Conservation (phyloP, 2,113 vertebrate species). For the Pholis gunnellus region DNA sequence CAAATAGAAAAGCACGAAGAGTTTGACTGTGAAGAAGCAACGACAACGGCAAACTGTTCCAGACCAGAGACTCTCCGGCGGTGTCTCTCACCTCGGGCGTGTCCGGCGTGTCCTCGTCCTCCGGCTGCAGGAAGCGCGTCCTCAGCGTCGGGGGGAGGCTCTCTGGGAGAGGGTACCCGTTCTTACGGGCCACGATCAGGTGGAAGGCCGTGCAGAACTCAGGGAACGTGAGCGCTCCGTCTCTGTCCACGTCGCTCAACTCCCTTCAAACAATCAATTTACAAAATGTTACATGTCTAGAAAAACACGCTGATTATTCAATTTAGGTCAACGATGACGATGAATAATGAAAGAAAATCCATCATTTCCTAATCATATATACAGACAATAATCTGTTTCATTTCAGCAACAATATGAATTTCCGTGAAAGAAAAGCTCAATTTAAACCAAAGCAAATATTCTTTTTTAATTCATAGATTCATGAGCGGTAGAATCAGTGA, state of each 20-base stretch:
- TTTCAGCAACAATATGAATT: not conserved
- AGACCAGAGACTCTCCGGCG: no score
- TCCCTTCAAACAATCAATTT: slow-evolving; percentile 83
- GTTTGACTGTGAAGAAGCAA: not conserved
- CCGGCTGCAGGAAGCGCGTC: slow-evolving; percentile 79
- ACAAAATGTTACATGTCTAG: no score
- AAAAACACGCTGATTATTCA: not conserved
- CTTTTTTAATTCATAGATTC: not conserved
- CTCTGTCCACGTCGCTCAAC: slow-evolving; percentile 93
- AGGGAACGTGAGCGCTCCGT: slow-evolving; percentile 90
- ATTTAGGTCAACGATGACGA: not conserved
- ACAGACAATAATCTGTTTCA: not conserved
- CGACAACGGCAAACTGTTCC: not conserved
- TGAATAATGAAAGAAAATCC: not conserved
- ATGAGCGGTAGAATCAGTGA: no score
- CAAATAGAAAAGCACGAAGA: not conserved
- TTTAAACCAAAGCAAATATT: not conserved
- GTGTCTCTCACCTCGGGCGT: slow-evolving; percentile 60
- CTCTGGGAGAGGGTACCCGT: slow-evolving; percentile 93
- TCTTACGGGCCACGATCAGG: slow-evolving; percentile 95
- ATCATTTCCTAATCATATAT: not conserved
- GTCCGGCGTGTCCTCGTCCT: slow-evolving; percentile 58
- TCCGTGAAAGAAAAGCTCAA: not conserved
- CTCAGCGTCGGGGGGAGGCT: slow-evolving; percentile 87
- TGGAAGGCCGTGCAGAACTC: slow-evolving; percentile 98